Percentiles rank a stretch among this genome's conserved stretches.
phyloP scores from a whole-genome alignment of 1,140 invertebrate species.

The Euborellia annulipes region DNA sequence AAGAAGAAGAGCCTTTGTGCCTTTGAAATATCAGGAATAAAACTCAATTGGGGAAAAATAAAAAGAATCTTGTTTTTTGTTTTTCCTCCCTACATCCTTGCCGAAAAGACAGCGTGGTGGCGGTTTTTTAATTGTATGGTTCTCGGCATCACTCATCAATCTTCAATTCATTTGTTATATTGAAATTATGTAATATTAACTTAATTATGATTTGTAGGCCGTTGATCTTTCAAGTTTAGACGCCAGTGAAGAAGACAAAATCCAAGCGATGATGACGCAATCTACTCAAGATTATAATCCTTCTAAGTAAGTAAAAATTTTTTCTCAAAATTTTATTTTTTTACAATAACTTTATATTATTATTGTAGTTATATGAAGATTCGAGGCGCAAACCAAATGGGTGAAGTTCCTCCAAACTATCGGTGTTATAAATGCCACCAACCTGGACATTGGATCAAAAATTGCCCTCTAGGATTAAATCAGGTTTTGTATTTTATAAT shows the following conservation, averaged over 20 bases:
- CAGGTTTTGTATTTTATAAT: constrained; percentile 30
- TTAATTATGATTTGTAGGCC: constrained; percentile 30
- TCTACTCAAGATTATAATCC: constrained; percentile 94
- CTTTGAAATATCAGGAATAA: too few species aligned
- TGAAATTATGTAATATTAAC: too few species aligned
- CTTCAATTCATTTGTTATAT: too few species aligned
- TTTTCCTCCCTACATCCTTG: too few species aligned
- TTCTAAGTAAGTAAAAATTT: constrained; percentile 63
- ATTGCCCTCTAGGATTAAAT: constrained; percentile 58
- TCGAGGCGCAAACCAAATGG: constrained; percentile 68
- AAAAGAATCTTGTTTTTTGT: too few species aligned
- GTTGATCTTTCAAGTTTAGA: constrained; percentile 79
- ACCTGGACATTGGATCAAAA: constrained; percentile 89
- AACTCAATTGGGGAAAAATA: too few species aligned
- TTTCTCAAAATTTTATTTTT: neutral
- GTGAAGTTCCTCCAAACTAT: constrained; percentile 76
- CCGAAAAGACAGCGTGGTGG: too few species aligned
- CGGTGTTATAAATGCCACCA: constrained; percentile 86
- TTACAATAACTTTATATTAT: neutral
- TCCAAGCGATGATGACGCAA: constrained; percentile 91
- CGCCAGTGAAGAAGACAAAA: constrained; percentile 91
- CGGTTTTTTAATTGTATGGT: too few species aligned
- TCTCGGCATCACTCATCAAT: too few species aligned
- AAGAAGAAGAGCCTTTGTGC: too few species aligned
- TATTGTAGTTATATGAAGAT: constrained; percentile 65